A percentile compares a stretch with the other conserved stretches of the same genome.
These are phyloP conservation scores for Ephestia elutella DNA, from an alignment of 1,140 invertebrate genomes.

Conservation along the genomic window DNA sequence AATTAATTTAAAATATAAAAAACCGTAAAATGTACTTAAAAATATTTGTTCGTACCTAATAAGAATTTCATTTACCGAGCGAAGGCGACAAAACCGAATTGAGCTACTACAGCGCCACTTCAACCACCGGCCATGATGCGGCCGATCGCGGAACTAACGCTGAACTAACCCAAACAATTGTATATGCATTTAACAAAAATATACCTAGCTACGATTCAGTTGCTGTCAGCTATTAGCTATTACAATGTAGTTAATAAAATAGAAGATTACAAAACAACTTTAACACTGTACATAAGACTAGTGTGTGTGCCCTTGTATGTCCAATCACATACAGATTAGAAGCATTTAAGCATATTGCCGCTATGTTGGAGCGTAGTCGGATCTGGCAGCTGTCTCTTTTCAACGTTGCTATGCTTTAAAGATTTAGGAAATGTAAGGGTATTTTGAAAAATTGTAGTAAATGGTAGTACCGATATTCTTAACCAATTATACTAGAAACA, in stretches of 20 bases:
- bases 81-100: neutral
- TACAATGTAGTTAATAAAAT: conserved; percentile 43
- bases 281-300: conserved; percentile 66
- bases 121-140: neutral
- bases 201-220: conserved; percentile 53
- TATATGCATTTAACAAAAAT: conserved; percentile 56
- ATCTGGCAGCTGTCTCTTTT: neutral
- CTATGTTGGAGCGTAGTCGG: neutral
- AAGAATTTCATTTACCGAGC: neutral
- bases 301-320: conserved; percentile 34
- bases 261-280: conserved; percentile 58
- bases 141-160: neutral
- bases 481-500: too few relatives aligned
- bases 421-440: too few relatives aligned
- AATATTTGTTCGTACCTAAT: neutral
- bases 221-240: conserved; percentile 19
- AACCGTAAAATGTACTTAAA: neutral
- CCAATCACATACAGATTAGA: conserved; percentile 10
- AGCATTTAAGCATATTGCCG: conserved; percentile 15
- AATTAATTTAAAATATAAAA: too few relatives aligned
- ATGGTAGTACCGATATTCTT: too few relatives aligned
- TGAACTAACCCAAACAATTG: conserved; percentile 1
- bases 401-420: neutral
- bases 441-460: too few relatives aligned
- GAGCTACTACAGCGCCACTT: neutral